A percentile compares a stretch with the other conserved stretches of the same genome.
These are phyloP conservation scores for Buceros bicornis DNA, from an alignment of 2,797 vertebrate species.

Conservation along the genomic window DNA sequence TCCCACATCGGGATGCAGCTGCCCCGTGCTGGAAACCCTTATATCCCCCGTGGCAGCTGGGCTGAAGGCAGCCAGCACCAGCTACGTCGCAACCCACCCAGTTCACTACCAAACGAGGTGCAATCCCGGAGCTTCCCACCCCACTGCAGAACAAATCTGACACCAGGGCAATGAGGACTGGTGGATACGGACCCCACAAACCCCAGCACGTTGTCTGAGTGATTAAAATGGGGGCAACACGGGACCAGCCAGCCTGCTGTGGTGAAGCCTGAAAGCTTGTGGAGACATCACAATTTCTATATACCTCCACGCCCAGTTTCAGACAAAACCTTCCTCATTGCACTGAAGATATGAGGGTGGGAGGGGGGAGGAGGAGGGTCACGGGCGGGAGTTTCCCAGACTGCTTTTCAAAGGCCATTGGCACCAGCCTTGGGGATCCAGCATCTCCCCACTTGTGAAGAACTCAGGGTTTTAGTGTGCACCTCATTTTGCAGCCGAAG, in stretches of 20 bases:
- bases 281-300: not conserved
- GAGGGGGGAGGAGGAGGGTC: not conserved
- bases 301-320: accelerated
- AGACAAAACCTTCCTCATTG: not conserved
- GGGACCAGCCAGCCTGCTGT: accelerated
- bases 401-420: not conserved
- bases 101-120: not conserved
- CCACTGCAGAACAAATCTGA: not conserved
- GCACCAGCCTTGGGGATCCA: not conserved
- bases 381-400: too few species aligned
- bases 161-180: not conserved
- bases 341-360: not conserved
- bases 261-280: not conserved
- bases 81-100: accelerated
- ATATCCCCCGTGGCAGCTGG: accelerated
- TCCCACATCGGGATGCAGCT: not conserved
- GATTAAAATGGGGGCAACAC: not conserved
- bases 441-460: not conserved
- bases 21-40: not conserved
- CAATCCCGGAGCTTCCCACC: not conserved
- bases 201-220: not conserved
- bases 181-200: accelerated
- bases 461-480: not conserved
- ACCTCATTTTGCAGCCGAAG: not conserved
- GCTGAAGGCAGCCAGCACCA: accelerated